phyloP scores from a whole-genome alignment of 2,888 invertebrate species.

The Ormyrus labotus region DNA sequence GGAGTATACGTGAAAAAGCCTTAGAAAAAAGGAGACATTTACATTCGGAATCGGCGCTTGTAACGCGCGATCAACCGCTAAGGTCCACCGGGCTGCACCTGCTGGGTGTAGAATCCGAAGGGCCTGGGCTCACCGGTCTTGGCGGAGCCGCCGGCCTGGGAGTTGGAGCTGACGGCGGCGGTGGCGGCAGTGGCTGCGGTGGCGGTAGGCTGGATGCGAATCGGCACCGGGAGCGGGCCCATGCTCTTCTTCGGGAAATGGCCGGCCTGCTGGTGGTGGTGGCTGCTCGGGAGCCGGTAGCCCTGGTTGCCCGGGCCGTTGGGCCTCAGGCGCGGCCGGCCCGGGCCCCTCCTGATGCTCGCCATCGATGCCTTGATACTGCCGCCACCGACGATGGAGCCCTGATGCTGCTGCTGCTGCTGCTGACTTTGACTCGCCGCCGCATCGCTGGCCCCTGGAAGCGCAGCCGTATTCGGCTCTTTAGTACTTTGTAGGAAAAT shows the following conservation, averaged over 20 bases:
- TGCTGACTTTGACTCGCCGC: conserved; percentile 10
- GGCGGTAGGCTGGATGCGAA: conserved; percentile 67
- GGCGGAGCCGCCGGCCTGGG: background rate
- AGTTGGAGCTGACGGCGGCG: background rate
- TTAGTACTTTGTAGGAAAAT: background rate
- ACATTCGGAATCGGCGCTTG: too few species aligned
- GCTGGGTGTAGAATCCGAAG: conserved; percentile 73
- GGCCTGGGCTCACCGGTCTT: conserved; percentile 63
- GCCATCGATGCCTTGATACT: conserved; percentile 52
- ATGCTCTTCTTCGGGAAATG: conserved; percentile 65
- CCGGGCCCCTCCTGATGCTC: conserved; percentile 81
- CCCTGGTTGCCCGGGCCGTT: conserved; percentile 82
- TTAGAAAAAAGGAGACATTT: background rate
- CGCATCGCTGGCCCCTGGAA: conserved; percentile 7
- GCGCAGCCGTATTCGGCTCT: background rate
- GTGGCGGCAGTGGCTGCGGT: background rate
- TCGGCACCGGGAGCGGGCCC: conserved; percentile 65
- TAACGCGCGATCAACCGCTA: conserved; percentile 19
- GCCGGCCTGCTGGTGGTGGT: conserved; percentile 35
- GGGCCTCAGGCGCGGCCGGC: conserved; percentile 82
- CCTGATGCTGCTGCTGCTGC: conserved; percentile 11
- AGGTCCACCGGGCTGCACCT: conserved; percentile 54
- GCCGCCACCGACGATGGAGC: conserved; percentile 4
- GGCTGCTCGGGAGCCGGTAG: conserved; percentile 72
- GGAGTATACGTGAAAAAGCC: background rate